phyloP scores from a whole-genome alignment of 1,140 invertebrate species.

The Drusus annulatus region DNA sequence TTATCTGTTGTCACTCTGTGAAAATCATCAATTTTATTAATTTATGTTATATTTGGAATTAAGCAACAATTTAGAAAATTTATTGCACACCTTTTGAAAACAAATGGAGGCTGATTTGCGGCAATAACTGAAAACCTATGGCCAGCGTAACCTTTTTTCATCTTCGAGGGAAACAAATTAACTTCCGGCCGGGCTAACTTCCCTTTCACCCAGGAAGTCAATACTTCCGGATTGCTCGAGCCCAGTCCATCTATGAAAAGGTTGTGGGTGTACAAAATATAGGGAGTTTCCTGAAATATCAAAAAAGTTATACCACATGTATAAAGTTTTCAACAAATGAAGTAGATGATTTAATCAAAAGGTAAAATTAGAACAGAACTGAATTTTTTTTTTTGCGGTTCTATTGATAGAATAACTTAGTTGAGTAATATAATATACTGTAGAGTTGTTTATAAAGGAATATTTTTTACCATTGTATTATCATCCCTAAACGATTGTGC shows the following conservation, averaged over 20 bases:
- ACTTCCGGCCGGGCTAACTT: slow-evolving; percentile 74
- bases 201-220: slow-evolving; percentile 78
- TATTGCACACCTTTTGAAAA: slow-evolving; percentile 73
- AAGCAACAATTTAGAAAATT: neutral
- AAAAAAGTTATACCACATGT: too few species aligned
- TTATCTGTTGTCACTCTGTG: slow-evolving; percentile 60
- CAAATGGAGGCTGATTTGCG: slow-evolving; percentile 79
- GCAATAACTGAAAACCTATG: slow-evolving; percentile 78
- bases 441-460: neutral
- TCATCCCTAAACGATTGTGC: slow-evolving; percentile 72
- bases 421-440: too few species aligned
- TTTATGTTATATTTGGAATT: neutral
- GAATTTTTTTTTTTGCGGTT: too few species aligned
- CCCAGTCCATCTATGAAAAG: slow-evolving; percentile 79
- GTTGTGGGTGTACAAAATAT: slow-evolving; percentile 80
- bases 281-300: slow-evolving; percentile 73
- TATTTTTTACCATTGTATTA: slow-evolving; percentile 53
- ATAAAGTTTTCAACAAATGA: too few species aligned
- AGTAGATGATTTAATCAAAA: too few species aligned
- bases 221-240: slow-evolving; percentile 73
- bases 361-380: too few species aligned
- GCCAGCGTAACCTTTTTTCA: slow-evolving; percentile 78
- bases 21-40: neutral
- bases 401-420: too few species aligned
- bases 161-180: slow-evolving; percentile 79